Evolutionary conservation across 2,113 vertebrate species (phyloP).

Genomic region (Notothenia rossii): DNA sequence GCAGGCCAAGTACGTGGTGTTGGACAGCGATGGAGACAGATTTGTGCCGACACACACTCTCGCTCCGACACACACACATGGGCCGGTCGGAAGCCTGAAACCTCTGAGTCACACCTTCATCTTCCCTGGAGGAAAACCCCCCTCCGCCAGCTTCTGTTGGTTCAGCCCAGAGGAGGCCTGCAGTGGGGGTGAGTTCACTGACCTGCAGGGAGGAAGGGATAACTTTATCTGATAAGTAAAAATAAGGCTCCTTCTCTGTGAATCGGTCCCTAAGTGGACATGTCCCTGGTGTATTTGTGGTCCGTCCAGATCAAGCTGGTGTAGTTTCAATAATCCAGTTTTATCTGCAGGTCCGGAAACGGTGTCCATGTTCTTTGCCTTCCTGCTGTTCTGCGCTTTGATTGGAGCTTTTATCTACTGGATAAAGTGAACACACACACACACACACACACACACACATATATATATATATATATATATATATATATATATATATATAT

Average conservation of each 20-base stretch:
- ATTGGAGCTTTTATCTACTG: conserved; percentile 55
- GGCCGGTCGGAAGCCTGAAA: conserved; percentile 62
- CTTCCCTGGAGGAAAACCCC: conserved; percentile 85
- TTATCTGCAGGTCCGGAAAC: conserved; percentile 81
- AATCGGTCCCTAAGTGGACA: too few species aligned
- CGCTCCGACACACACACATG: conserved; percentile 59
- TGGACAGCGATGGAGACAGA: conserved; percentile 82
- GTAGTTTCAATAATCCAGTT: background rate
- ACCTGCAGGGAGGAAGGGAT: background rate
- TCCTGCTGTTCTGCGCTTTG: conserved; percentile 76
- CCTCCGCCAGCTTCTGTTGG: conserved; percentile 87
- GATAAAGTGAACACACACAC: conserved; percentile 51
- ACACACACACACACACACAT: background rate
- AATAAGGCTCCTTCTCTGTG: too few species aligned
- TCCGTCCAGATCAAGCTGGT: too few species aligned
- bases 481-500: too few species aligned
- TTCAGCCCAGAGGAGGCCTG: conserved; percentile 87
- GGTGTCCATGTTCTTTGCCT: conserved; percentile 69
- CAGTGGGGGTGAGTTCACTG: conserved; percentile 82
- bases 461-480: too few species aligned
- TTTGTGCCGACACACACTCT: conserved; percentile 82
- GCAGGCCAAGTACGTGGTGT: conserved; percentile 84
- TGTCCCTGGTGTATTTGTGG: too few species aligned
- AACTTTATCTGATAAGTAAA: too few species aligned
- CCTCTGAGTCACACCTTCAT: conserved; percentile 72